Base-by-base conservation (phyloP, 2,113 vertebrate genomes). In the Dicentrarchus labrax region DNA sequence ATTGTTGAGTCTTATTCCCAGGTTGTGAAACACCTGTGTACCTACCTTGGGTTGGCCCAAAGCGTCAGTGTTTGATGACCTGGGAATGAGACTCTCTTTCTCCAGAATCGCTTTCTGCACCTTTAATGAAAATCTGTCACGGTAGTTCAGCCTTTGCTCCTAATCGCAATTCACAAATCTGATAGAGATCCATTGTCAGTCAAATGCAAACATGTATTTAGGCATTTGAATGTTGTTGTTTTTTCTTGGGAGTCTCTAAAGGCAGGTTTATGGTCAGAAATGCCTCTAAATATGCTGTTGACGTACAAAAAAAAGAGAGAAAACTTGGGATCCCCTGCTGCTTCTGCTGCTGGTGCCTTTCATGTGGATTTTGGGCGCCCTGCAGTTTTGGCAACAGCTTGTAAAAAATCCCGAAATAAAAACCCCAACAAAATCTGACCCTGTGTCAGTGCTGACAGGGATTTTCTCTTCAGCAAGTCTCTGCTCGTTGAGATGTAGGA, bases 301-400 rank as follows among this genome's bases (percentile, higher is more conserved):
- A 70, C 4, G 6, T 70, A 22, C 48, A 77, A 69, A 51, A 19
- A 62, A 60, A 16, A 30, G 3, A 3, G 3, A 30, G 3, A 30
- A 30, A 30, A 30, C 36, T 70, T 11, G 15, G 60, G 36, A 71
- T 41, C 47, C 30, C 84, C 60, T 12, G 86, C 78, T 64, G 69
- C 30, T 38, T 64, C 0, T 68, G 48, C 82, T 74, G 71, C 68
- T 68, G 59, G 17, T 38, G 43, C 30, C 39, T 85, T 71, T 68
- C 57, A 17, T 76, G 51, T 67, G 81, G 80, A 62, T 80, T 85
- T 67, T 66, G 12, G 62, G 66, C 71, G 70, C 64, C 78, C 85
- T 75, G 76, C 38, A 30, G 86, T 62, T 87, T 76, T 57, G 38
- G 72, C 36, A 80, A 69, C 50, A 72, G 72, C 59, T 80, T 68